Evolutionary conservation across 2,113 vertebrate genomes (phyloP).

Genomic region (Gorilla gorilla): DNA sequence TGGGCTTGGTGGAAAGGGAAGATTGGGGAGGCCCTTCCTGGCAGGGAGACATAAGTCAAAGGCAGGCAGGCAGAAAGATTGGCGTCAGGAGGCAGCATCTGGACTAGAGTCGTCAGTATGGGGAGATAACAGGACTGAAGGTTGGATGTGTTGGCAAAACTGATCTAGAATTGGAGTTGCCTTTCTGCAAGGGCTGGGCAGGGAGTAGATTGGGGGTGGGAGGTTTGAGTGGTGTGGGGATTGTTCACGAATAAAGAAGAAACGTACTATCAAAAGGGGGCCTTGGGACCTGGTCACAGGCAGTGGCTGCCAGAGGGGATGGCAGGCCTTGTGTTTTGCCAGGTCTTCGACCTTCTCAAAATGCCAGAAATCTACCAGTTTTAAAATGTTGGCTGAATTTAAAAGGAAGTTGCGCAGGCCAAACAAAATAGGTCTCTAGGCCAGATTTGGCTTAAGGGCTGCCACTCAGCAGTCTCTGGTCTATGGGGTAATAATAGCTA

Average conservation of each 20-base stretch:
- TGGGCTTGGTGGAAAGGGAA: not conserved
- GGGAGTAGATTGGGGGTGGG: not conserved
- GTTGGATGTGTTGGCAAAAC: not conserved
- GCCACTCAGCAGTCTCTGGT: constrained; percentile 54
- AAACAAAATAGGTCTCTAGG: constrained; percentile 73
- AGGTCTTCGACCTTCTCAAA: constrained; percentile 18
- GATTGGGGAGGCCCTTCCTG: not conserved
- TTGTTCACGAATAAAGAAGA: not conserved
- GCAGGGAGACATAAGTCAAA: not conserved
- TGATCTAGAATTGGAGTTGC: not conserved
- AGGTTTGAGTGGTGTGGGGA: not conserved
- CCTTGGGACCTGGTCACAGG: not conserved
- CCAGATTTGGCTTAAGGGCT: constrained; percentile 61
- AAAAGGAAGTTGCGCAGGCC: constrained; percentile 63
- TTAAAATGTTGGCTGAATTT: constrained; percentile 52
- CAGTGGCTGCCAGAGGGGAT: not conserved
- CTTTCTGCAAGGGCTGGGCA: not conserved
- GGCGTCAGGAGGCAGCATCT: not conserved
- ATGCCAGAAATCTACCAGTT: constrained; percentile 50
- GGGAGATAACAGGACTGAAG: no score
- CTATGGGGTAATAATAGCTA: constrained; percentile 65
- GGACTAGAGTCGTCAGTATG: not conserved
- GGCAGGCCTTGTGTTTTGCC: not conserved
- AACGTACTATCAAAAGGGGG: not conserved
- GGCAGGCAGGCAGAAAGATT: not conserved